Conservation (phyloP, 2,888 invertebrate species). For the Drosophila hawaiiensis region DNA sequence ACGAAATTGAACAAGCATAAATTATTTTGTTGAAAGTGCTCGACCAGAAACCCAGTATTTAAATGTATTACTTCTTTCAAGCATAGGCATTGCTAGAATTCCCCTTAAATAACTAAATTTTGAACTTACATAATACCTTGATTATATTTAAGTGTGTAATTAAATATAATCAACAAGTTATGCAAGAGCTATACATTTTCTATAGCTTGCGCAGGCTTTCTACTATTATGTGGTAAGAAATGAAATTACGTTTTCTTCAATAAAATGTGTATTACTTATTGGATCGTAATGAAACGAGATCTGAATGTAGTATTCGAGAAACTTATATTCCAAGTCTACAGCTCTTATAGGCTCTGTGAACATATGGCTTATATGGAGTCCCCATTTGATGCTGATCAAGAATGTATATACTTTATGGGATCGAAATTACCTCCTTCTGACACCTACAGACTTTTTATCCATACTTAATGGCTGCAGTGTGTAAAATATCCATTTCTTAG, state of each 20-base stretch:
- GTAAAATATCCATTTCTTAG: neutral
- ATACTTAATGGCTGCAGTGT: neutral
- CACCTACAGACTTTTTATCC: neutral
- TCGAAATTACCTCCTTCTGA: neutral
- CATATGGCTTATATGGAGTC: accelerated
- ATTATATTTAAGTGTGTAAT: neutral
- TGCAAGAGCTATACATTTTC: neutral
- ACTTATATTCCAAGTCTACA: neutral
- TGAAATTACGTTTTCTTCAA: neutral
- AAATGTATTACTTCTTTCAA: neutral
- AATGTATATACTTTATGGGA: neutral
- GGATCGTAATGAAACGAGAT: neutral
- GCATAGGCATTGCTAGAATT: neutral
- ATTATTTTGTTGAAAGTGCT: neutral
- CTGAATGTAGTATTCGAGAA: neutral
- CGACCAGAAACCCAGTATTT: neutral
- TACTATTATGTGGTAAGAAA: neutral
- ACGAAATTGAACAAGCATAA: neutral
- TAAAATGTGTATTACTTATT: neutral
- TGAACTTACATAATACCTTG: neutral
- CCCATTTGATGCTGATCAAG: neutral
- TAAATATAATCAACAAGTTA: neutral
- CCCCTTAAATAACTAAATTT: neutral
- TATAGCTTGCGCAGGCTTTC: neutral
- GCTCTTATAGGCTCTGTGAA: neutral